Percentiles rank a stretch among this genome's conserved stretches.
These are phyloP conservation scores for Polyploca ridens DNA, from an alignment of 2,888 invertebrate species.

Conservation along the genomic window DNA sequence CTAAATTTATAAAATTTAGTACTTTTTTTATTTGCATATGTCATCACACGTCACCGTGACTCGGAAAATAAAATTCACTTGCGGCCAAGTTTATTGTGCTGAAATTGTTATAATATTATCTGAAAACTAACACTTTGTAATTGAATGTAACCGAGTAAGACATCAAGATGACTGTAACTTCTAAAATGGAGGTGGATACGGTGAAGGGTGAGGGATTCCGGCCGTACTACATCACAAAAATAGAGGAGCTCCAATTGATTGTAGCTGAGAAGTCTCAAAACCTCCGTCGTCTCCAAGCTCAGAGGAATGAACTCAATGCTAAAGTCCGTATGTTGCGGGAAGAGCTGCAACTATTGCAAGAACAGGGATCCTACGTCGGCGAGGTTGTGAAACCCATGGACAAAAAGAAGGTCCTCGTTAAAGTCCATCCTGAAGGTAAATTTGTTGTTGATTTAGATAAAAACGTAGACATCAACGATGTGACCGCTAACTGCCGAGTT, in stretches of 20 bases:
- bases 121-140: slow-evolving; percentile 18
- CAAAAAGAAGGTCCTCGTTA: slow-evolving; percentile 99
- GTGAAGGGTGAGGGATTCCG: slow-evolving; percentile 94
- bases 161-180: slow-evolving; percentile 68
- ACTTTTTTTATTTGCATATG: slow-evolving; percentile 18
- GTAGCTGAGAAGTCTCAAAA: slow-evolving; percentile 99
- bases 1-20: slow-evolving; percentile 13
- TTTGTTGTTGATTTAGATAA: slow-evolving; percentile 99
- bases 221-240: slow-evolving; percentile 98
- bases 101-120: slow-evolving; percentile 16
- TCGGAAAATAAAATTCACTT: slow-evolving; percentile 50
- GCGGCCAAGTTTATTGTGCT: slow-evolving; percentile 28
- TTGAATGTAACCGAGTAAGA: slow-evolving; percentile 36
- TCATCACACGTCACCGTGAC: slow-evolving; percentile 53
- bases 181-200: slow-evolving; percentile 89
- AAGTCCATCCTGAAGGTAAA: slow-evolving; percentile 99
- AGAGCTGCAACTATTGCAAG: slow-evolving; percentile 97
- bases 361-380: slow-evolving; percentile 99
- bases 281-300: slow-evolving; percentile 97
- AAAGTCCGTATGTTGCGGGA: slow-evolving; percentile 99
- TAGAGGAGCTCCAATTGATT: slow-evolving; percentile 97
- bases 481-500: slow-evolving; percentile 98
- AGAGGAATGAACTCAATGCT: slow-evolving; percentile 99
- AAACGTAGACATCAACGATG: slow-evolving; percentile 98
- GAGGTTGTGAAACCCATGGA: slow-evolving; percentile 99